Evolutionary conservation across 2,113 vertebrate genomes (phyloP).

Genomic region (Chaetorhynchus papuensis): DNA sequence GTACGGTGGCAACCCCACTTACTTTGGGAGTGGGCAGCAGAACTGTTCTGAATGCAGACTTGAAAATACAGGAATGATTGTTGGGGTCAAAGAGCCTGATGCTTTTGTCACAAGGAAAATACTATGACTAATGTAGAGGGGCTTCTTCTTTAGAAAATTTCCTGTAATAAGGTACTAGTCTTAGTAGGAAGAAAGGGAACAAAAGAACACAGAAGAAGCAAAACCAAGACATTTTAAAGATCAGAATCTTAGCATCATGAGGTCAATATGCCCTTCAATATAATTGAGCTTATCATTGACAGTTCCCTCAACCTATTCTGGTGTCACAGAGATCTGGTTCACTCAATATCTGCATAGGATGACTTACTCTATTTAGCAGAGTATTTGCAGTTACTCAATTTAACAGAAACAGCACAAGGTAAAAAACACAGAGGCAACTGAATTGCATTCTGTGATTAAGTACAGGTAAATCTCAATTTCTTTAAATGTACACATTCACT

Average conservation of each 20-base stretch:
- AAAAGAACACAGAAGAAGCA: background rate
- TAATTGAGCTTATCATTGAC: background rate
- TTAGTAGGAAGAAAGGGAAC: background rate
- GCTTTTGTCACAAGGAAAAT: background rate
- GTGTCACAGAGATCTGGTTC: slow-evolving; percentile 1
- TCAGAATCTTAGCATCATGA: background rate
- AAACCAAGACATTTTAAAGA: background rate
- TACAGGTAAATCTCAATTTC: background rate
- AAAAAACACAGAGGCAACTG: background rate
- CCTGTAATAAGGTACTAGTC: background rate
- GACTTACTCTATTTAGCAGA: background rate
- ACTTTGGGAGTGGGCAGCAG: background rate
- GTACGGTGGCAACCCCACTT: background rate
- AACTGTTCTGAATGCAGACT: background rate
- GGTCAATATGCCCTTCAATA: slow-evolving; percentile 39
- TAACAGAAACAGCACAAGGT: background rate
- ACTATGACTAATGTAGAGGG: background rate
- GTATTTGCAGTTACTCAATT: background rate
- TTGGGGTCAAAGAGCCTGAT: background rate
- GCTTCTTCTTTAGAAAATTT: background rate
- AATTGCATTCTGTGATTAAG: background rate
- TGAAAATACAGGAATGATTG: background rate
- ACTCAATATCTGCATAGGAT: background rate
- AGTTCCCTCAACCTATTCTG: background rate
- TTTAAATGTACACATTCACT: background rate